Base-by-base conservation (phyloP, 2,888 invertebrate species). In the Helleia helle region DNA sequence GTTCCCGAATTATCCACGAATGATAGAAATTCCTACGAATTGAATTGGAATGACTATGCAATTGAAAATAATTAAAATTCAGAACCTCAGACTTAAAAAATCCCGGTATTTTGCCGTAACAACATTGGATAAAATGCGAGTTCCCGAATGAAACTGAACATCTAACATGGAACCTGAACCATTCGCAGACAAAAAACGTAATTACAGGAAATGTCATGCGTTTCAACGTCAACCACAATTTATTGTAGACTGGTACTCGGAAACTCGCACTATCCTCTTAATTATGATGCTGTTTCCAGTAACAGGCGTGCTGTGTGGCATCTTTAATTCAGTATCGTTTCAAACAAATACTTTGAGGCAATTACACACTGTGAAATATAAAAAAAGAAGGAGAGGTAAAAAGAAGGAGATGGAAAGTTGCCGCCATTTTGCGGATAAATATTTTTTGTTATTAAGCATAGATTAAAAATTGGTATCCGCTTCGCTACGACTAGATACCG, bases 171-270 rank as follows among this genome's bases (percentile, higher is more conserved):
- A 44, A 34, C 34, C 43, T 28, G 40, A 42, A 43, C 44, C 36
- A 42, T 45, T 34, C 13, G 37, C 37, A 38, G 26, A 7, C 37
- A 38, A 49, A 49, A 49, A 49, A 48, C 28, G 42, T 45, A 31
- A 45, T 45, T 47, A 39, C 47, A 41, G 42, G 42, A 42, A 42
- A 42, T 26, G 26, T 44, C 42, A 27, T 40, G 26, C 43, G 12
- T 34, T n/a, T 40, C 28, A 38, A 22, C 29, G 12, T 34, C 24
- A 22, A 22, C 27, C 38, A 12, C 36, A 36, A 40, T 31, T 38
- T 36, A 28, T 37, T 27, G 31, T 18, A 26, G 7, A 22, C 30
- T 24, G 17, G 24, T 42, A 45, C 42, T 25, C 27, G 37, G 42
- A 42, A 45, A 29, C 28, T 34, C 34, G 34, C 18, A 34, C 34